phyloP scores from a whole-genome alignment of 2,888 invertebrate genomes.

The Macrophya annulata region DNA sequence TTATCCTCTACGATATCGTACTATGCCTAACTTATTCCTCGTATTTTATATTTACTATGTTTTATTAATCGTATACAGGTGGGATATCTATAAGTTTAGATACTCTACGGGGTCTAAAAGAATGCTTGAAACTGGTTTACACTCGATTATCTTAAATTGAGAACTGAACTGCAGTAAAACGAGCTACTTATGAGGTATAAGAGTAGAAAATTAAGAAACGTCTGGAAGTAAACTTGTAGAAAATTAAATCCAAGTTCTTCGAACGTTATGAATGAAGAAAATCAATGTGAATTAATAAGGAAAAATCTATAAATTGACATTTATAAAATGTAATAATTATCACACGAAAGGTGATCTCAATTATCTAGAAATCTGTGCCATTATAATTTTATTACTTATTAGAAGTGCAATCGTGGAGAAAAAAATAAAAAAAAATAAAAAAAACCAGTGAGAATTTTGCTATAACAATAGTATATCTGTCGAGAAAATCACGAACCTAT shows the following conservation, averaged over 20 bases:
- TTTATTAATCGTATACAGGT: not conserved
- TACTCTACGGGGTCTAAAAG: constrained; percentile 13
- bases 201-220: constrained; percentile 20
- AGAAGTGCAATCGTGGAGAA: constrained; percentile 9
- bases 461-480: constrained; percentile 26
- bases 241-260: not conserved
- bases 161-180: not conserved
- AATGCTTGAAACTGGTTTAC: constrained; percentile 42
- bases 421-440: no score
- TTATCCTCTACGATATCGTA: constrained; percentile 21
- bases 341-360: constrained; percentile 20
- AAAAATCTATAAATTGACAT: not conserved
- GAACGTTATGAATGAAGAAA: not conserved
- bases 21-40: not conserved
- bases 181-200: not conserved
- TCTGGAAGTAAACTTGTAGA: not conserved
- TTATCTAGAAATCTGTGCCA: not conserved
- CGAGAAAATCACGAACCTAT: constrained; percentile 25
- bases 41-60: not conserved
- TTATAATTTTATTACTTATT: constrained; percentile 9
- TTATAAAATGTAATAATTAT: not conserved
- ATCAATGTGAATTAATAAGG: not conserved
- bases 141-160: constrained; percentile 30
- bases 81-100: not conserved
- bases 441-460: constrained; percentile 11